phyloP scores from a whole-genome alignment of 1,140 invertebrate genomes.

The Drosophila miranda region DNA sequence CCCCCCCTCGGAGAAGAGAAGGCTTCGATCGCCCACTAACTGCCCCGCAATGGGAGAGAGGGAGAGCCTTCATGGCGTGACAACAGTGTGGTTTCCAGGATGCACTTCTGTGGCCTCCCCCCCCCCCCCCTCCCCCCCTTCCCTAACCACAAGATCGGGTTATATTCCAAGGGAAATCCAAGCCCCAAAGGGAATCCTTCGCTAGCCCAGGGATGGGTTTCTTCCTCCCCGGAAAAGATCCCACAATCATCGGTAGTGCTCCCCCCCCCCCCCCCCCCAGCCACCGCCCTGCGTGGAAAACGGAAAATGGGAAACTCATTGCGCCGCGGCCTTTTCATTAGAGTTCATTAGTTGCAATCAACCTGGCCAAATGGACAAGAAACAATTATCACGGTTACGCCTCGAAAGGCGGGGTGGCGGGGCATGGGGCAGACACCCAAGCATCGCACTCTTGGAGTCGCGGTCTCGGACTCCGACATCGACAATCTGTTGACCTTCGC shows the following conservation, averaged over 20 bases:
- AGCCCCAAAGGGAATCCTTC: too few species aligned
- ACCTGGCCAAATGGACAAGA: slow-evolving; percentile 74
- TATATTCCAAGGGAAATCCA: too few species aligned
- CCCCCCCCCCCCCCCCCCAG: too few species aligned
- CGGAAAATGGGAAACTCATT: slow-evolving; percentile 41
- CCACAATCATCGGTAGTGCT: too few species aligned
- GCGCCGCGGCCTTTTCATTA: slow-evolving; percentile 65
- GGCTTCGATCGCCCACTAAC: too few species aligned
- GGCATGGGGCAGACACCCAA: slow-evolving; percentile 25
- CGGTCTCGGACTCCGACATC: slow-evolving; percentile 37
- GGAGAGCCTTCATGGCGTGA: too few species aligned
- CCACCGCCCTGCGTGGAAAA: neutral
- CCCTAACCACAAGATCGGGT: slow-evolving; percentile 1
- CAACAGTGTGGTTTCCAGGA: slow-evolving; percentile 38
- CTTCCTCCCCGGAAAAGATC: neutral
- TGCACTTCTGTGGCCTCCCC: slow-evolving; percentile 26
- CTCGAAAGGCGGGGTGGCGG: slow-evolving; percentile 14
- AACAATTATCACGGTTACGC: slow-evolving; percentile 77
- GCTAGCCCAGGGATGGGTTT: too few species aligned
- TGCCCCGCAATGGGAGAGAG: too few species aligned
- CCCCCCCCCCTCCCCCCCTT: too few species aligned
- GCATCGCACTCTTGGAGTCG: slow-evolving; percentile 11
- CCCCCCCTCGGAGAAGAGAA: too few species aligned
- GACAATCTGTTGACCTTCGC: slow-evolving; percentile 80
- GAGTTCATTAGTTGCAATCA: slow-evolving; percentile 78